Evolutionary conservation across 2,888 invertebrate species (phyloP).

Genomic region (Leptinotarsa tumamoca): DNA sequence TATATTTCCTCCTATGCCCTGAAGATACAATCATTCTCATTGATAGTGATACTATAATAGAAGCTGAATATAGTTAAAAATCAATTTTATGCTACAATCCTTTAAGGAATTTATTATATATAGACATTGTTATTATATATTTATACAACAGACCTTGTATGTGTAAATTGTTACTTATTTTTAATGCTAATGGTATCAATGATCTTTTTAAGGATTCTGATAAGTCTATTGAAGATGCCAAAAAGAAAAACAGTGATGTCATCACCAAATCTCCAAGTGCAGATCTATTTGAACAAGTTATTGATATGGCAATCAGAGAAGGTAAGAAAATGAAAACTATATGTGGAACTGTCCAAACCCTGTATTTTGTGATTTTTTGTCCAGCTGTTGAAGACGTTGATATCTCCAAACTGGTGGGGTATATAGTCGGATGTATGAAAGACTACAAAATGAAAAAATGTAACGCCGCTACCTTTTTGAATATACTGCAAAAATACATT

Average conservation of each 20-base stretch:
- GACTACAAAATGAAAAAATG: constrained; percentile 55
- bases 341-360: not conserved
- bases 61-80: too few species aligned
- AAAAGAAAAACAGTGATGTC: constrained; percentile 44
- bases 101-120: too few species aligned
- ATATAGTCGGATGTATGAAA: constrained; percentile 52
- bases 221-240: constrained; percentile 47
- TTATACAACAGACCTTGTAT: constrained; percentile 35
- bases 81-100: too few species aligned
- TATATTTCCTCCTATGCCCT: too few species aligned
- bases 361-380: constrained; percentile 31
- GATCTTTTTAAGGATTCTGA: constrained; percentile 46
- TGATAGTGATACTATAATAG: too few species aligned
- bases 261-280: constrained; percentile 40
- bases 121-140: too few species aligned
- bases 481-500: constrained; percentile 70
- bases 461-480: constrained; percentile 70
- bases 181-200: not conserved
- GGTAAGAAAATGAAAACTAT: constrained; percentile 35
- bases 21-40: too few species aligned
- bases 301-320: constrained; percentile 49
- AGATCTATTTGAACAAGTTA: constrained; percentile 48
- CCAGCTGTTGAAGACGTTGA: constrained; percentile 46
- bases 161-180: constrained; percentile 37
- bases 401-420: constrained; percentile 48